Conservation (phyloP, 1,140 invertebrate genomes). For the Drosophila ohnishii region DNA sequence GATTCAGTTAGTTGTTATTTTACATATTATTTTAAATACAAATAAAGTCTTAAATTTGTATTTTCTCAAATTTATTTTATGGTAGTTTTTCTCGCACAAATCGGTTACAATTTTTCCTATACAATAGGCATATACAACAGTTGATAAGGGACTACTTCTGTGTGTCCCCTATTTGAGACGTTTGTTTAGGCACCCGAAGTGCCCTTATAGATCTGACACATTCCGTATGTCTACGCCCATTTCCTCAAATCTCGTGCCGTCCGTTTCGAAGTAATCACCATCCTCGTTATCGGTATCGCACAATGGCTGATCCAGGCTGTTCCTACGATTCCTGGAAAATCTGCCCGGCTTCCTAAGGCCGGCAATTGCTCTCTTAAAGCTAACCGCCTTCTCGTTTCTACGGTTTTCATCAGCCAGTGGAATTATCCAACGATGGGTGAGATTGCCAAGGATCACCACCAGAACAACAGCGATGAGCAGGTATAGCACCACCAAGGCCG, state of each 20-base stretch:
- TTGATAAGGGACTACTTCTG: background rate
- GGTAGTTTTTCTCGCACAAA: background rate
- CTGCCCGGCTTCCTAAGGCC: slow-evolving; percentile 17
- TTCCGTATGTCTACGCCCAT: slow-evolving; percentile 57
- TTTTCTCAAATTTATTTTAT: background rate
- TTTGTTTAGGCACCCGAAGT: background rate
- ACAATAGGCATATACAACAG: slow-evolving; percentile 22
- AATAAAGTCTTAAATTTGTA: background rate
- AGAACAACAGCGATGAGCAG: slow-evolving; percentile 31
- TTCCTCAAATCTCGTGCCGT: slow-evolving; percentile 42
- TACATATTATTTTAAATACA: background rate
- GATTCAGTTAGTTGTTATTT: no score
- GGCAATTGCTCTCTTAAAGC: slow-evolving; percentile 35
- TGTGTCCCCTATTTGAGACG: background rate
- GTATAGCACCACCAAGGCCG: slow-evolving; percentile 34
- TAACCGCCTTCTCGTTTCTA: slow-evolving; percentile 47
- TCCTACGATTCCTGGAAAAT: background rate
- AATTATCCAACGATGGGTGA: slow-evolving; percentile 48
- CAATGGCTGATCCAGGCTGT: slow-evolving; percentile 4
- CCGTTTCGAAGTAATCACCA: slow-evolving; percentile 26
- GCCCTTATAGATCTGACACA: slow-evolving; percentile 32
- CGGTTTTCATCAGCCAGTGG: background rate
- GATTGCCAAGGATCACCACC: slow-evolving; percentile 24
- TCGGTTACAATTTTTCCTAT: background rate
- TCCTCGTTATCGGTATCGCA: slow-evolving; percentile 27